Conservation (phyloP, 2,888 invertebrate genomes). For the Orchestes rusci region DNA sequence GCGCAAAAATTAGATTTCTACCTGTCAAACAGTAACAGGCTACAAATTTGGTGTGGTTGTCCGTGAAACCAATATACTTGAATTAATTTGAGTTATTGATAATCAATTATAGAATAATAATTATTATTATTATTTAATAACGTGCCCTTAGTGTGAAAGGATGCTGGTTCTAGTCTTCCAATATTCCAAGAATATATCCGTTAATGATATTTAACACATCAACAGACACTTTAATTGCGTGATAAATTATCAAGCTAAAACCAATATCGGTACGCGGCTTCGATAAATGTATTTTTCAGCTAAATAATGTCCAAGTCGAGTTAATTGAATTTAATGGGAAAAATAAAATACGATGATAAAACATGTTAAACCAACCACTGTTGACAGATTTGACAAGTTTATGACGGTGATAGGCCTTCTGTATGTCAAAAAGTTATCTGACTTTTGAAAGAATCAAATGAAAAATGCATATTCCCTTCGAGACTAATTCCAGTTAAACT, state of each 20-base stretch:
- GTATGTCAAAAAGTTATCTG: not conserved
- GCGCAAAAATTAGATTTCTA: constrained; percentile 1
- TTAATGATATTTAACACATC: constrained; percentile 11
- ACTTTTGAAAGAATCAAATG: constrained; percentile 1
- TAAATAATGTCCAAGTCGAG: constrained; percentile 6
- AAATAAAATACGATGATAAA: constrained; percentile 13
- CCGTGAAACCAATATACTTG: too few relatives aligned
- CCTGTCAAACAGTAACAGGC: too few relatives aligned
- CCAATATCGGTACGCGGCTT: constrained; percentile 8
- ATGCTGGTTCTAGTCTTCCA: too few relatives aligned
- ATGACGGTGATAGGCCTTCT: constrained; percentile 4
- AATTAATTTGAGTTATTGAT: too few relatives aligned
- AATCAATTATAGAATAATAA: too few relatives aligned
- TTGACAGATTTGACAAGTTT: constrained; percentile 15
- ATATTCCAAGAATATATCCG: too few relatives aligned
- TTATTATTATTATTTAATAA: too few relatives aligned
- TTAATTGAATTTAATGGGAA: constrained; percentile 14
- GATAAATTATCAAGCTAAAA: constrained; percentile 14
- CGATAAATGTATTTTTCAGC: constrained; percentile 10
- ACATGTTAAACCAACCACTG: not conserved
- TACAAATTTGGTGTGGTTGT: too few relatives aligned
- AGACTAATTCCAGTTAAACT: too few relatives aligned
- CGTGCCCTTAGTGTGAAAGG: too few relatives aligned
- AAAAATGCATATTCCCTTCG: too few relatives aligned
- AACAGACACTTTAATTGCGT: constrained; percentile 13